These are phyloP conservation scores for Caenorhabditis japonica DNA, from an alignment of 2,888 invertebrate genomes.

Conservation along the genomic window DNA sequence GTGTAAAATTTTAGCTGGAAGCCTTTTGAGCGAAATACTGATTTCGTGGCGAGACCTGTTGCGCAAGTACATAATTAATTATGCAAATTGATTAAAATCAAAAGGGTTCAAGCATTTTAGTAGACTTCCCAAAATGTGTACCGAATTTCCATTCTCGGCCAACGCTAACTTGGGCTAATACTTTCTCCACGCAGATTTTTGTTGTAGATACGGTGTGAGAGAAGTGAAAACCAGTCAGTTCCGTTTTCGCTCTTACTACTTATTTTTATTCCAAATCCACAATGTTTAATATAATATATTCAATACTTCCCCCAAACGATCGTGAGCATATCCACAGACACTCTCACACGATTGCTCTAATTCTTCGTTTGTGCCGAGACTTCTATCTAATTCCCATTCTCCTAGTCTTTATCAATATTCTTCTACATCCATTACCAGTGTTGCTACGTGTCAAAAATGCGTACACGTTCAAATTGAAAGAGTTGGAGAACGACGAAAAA, in stretches of 20 bases:
- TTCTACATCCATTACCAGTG: conserved; percentile 17
- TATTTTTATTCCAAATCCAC: too few relatives aligned
- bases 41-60: too few relatives aligned
- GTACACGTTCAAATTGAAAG: conserved; percentile 30
- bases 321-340: conserved; percentile 2
- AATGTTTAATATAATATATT: background rate
- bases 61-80: too few relatives aligned
- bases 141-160: too few relatives aligned
- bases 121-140: too few relatives aligned
- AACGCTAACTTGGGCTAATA: too few relatives aligned
- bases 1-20: too few relatives aligned
- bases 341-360: too few relatives aligned
- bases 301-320: conserved; percentile 2
- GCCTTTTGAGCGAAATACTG: too few relatives aligned
- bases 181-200: background rate
- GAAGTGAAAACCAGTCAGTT: conserved; percentile 2
- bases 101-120: too few relatives aligned
- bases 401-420: conserved; percentile 21
- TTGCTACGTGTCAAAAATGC: conserved; percentile 35
- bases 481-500: conserved; percentile 24
- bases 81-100: too few relatives aligned
- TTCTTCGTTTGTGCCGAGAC: background rate
- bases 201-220: background rate
- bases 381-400: conserved; percentile 13
- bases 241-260: background rate